These are phyloP conservation scores for Cheilosia vernalis DNA, from an alignment of 2,888 invertebrate genomes.

Conservation along the genomic window DNA sequence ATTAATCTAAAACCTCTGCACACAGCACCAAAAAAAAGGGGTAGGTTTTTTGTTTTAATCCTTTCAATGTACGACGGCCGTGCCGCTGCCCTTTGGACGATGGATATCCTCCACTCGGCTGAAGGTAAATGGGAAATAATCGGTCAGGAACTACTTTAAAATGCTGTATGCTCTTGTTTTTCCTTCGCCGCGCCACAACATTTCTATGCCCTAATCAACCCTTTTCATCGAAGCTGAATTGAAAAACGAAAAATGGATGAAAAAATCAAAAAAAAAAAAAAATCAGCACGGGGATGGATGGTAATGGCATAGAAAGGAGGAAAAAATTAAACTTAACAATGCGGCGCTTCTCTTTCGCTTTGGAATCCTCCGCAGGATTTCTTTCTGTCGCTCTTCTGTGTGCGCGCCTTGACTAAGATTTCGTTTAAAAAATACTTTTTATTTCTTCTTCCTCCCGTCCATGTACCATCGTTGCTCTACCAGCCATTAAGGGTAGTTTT, in stretches of 20 bases:
- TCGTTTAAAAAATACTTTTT: constrained; percentile 67
- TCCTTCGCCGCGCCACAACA: constrained; percentile 14
- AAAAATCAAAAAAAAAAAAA: constrained; percentile 14
- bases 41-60: constrained; percentile 63
- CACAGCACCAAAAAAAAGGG: constrained; percentile 53
- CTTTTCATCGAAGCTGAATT: constrained; percentile 59
- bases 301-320: constrained; percentile 41
- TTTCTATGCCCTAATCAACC: constrained; percentile 68
- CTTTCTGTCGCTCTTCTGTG: constrained; percentile 42
- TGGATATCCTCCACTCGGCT: constrained; percentile 18
- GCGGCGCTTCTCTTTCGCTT: constrained; percentile 58
- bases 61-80: constrained; percentile 21
- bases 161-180: constrained; percentile 55
- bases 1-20: constrained; percentile 72
- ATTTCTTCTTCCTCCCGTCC: constrained; percentile 12
- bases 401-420: constrained; percentile 54
- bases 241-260: neutral
- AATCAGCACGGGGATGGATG: constrained; percentile 33
- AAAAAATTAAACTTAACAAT: constrained; percentile 65
- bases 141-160: constrained; percentile 72
- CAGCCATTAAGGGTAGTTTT: constrained; percentile 74
- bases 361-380: constrained; percentile 43
- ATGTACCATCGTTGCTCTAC: constrained; percentile 39
- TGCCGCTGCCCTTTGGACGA: constrained; percentile 24
- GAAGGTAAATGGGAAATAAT: constrained; percentile 70